phyloP scores from a whole-genome alignment of 2,888 invertebrate genomes.

The Erebia ligea region DNA sequence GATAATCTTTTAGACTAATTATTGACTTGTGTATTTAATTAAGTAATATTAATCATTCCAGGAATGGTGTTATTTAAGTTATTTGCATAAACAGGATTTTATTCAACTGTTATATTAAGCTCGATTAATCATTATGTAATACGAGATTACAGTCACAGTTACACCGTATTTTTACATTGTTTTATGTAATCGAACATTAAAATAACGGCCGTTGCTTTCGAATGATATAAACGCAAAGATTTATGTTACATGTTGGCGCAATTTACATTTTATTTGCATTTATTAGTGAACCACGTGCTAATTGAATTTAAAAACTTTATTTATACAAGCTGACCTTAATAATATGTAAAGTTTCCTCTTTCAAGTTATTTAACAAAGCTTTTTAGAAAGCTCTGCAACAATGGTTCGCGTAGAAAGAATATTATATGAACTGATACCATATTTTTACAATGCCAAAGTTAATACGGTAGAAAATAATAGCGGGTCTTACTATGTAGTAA shows the following conservation, averaged over 20 bases:
- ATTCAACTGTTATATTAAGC: neutral
- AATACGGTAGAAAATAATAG: too few relatives aligned
- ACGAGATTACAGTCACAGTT: neutral
- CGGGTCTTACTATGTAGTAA: too few relatives aligned
- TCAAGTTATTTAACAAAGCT: too few relatives aligned
- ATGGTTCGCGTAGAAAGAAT: too few relatives aligned
- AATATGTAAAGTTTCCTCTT: too few relatives aligned
- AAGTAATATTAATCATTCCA: too few relatives aligned
- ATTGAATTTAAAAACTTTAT: neutral
- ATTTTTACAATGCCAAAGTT: too few relatives aligned
- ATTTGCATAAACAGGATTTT: neutral
- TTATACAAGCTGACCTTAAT: too few relatives aligned
- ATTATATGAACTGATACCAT: too few relatives aligned
- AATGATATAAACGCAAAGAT: slow-evolving; percentile 13
- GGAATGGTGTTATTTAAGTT: neutral
- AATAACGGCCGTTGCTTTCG: slow-evolving; percentile 16
- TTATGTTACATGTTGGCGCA: neutral
- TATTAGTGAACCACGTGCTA: slow-evolving; percentile 1
- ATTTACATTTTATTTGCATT: slow-evolving; percentile 1
- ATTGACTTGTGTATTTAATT: neutral
- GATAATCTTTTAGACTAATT: neutral
- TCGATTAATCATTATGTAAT: neutral
- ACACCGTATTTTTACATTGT: slow-evolving; percentile 1
- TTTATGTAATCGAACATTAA: slow-evolving; percentile 21
- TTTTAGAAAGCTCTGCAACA: too few relatives aligned